These are phyloP conservation scores for Harpalus rubripes DNA, from an alignment of 2,888 invertebrate genomes.

Conservation along the genomic window DNA sequence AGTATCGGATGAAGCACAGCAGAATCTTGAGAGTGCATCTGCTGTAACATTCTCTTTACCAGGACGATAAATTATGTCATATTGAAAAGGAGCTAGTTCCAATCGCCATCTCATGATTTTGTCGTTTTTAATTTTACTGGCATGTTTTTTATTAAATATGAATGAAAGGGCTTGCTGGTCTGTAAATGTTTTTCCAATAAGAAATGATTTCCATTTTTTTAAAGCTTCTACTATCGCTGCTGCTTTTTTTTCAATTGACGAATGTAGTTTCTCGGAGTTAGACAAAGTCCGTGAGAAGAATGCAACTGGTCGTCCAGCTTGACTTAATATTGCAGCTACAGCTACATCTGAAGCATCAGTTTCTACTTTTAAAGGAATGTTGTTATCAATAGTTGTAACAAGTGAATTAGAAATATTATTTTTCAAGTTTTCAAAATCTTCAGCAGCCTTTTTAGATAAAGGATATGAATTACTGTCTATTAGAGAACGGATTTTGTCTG, in stretches of 20 bases:
- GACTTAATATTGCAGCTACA: background rate
- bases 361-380: background rate
- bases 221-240: constrained; percentile 69
- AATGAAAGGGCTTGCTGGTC: constrained; percentile 52
- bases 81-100: constrained; percentile 62
- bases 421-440: background rate
- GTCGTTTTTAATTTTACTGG: constrained; percentile 36
- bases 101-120: constrained; percentile 67
- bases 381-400: background rate
- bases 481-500: background rate
- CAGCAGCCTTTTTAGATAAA: background rate
- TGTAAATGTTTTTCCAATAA: constrained; percentile 67
- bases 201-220: constrained; percentile 68
- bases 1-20: too few relatives aligned
- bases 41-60: constrained; percentile 58
- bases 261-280: too few relatives aligned
- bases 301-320: constrained; percentile 21
- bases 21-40: constrained; percentile 48
- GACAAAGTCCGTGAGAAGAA: constrained; percentile 64
- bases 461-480: background rate
- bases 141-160: constrained; percentile 65
- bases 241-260: constrained; percentile 52
- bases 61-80: constrained; percentile 44
- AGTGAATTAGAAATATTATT: background rate
- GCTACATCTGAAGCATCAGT: constrained; percentile 19